Evolutionary conservation across 2,113 vertebrate genomes (phyloP).

Genomic region (Pogonocichla stellata): DNA sequence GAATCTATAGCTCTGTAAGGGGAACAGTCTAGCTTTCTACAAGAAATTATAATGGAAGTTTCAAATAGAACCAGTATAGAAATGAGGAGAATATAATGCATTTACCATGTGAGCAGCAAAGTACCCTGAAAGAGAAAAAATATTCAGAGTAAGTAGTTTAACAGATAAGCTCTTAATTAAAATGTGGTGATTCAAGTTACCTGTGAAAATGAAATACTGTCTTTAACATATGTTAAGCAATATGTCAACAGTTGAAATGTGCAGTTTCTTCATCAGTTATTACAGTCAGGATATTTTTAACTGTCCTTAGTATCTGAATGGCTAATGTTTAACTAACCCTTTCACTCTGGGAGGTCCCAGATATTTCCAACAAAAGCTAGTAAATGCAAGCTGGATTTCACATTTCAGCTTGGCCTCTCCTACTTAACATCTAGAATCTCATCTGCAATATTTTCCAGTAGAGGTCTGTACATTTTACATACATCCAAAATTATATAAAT

Average conservation of each 20-base stretch:
- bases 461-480: background rate
- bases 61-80: background rate
- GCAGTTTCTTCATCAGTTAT: slow-evolving; percentile 13
- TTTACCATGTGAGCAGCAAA: background rate
- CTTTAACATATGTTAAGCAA: slow-evolving; percentile 43
- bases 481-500: background rate
- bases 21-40: background rate
- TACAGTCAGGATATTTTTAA: slow-evolving; percentile 43
- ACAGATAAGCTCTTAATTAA: slow-evolving; percentile 62
- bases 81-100: background rate
- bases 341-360: background rate
- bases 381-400: background rate
- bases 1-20: background rate
- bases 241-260: background rate
- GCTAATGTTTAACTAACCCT: slow-evolving; percentile 44
- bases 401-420: background rate
- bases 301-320: background rate
- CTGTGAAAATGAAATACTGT: slow-evolving; percentile 7
- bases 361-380: slow-evolving; percentile 2
- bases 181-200: slow-evolving; percentile 41
- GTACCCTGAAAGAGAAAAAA: slow-evolving; percentile 22
- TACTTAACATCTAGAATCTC: background rate
- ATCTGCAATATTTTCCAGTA: background rate
- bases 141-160: slow-evolving; percentile 22
- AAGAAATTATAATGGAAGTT: background rate